Base-by-base conservation (phyloP, 2,888 invertebrate species). In the Melieria picta region DNA sequence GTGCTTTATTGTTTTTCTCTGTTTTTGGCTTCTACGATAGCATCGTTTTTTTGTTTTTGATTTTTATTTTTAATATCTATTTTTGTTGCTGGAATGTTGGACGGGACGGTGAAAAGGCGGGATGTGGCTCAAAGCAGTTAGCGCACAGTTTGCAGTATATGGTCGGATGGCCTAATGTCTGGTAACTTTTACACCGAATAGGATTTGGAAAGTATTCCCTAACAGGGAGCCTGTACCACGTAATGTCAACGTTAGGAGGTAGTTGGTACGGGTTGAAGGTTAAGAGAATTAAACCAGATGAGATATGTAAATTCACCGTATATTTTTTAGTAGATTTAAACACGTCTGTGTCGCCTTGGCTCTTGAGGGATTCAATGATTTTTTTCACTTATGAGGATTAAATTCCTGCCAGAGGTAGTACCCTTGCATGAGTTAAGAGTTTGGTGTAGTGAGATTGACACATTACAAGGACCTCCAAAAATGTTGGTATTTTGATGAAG, bases 11-110 rank as follows among this genome's bases (percentile, higher is more conserved):
- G 16, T 16, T 16, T 16, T 16, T 16, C 11, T 16, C 3, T 6
- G 11, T 16, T n/a, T 55, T 5, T 55, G 11, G 55, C 11, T 55
- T 55, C 55, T 9, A 13, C 16, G 11, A 9, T 13, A n/a, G n/a
- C n/a, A n/a, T n/a, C n/a, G n/a, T n/a, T n/a, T n/a, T n/a, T 55
- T 55, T 55, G 55, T 55, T 55, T 55, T 55, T n/a, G 6, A 16
- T 4, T 55, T 55, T 55, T 9, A 55, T 55, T 55, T 55, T 55
- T 6, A 55, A 16, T 55, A 55, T 55, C 5, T 55, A 16, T 55
- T 55, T 55, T 55, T 55, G 55, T 55, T 55, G 55, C 16, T 9
- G 5, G 55, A 13, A 55, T 10, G 5, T n/a, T 55, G 55, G 55
- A 55, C 55, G 16, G 11, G 11, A n/a, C 16, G 11, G 11, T n/a